Base-by-base conservation (phyloP, 1,140 invertebrate species). In the Scaptomyza graminum region DNA sequence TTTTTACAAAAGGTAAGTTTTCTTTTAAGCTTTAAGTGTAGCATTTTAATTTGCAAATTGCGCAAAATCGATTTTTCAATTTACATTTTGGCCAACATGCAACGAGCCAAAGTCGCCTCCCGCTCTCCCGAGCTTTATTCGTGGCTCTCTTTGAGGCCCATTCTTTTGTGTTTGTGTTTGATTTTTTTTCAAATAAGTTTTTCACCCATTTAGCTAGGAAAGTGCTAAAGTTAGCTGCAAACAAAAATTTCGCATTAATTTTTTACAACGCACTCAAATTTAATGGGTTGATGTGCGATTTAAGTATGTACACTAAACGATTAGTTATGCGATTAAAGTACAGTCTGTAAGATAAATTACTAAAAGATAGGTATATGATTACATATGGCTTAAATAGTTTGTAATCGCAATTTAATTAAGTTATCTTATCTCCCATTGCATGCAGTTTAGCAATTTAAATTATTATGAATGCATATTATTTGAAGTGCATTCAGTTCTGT, bases 21-120 rank as follows among this genome's bases (percentile, higher is more conserved):
- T 5, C 4, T 12, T 41, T 1, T 13, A 22, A 46, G 5, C 28
- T 54, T 41, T 6, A 60, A 46, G 18, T 61, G 31, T 44, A 41
- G 39, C 62, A 63, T 65, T 64, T 60, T 6, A 31, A 63, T 60
- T 74, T 46, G 61, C 61, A 44, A 59, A 46, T 28, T 5, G 8
- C 6, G 54, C 39, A 12, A 84, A 88, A 87, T 87, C 78, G 82
- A 87, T 87, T 88, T 87, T 87, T 67, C 82, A 69, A 78, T 34
- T 61, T 61, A 61, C 4, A 43, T 54, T 28, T 46, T 16, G 44
- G 46, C 47, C n/a, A 59, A 34, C 8, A 9, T 59, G 41, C 43
- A 66, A 34, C 41, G 41, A 51, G 11, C n/a, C 50, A 43, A 46
- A 65, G 50, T 22, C 51, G 50, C 13, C 18, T 16, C 15, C 25